phyloP scores from a whole-genome alignment of 2,797 vertebrate genomes.

The Heliangelus exortis region DNA sequence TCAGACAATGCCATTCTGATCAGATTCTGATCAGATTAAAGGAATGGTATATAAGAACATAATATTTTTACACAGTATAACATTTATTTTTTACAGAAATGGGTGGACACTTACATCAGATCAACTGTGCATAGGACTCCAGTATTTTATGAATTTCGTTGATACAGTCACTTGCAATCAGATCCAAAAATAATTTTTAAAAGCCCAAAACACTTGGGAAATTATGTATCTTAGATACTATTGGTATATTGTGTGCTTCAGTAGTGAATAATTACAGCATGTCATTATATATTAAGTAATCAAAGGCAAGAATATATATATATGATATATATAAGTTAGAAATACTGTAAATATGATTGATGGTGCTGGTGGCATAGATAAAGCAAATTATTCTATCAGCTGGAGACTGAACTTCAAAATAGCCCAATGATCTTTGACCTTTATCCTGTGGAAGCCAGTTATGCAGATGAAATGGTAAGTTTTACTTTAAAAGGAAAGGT shows the following conservation, averaged over 20 bases:
- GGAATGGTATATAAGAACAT: neutral
- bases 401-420: neutral
- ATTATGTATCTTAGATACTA: neutral
- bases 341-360: conserved; percentile 17
- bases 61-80: neutral
- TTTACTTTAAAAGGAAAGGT: neutral
- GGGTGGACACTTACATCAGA: neutral
- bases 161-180: neutral
- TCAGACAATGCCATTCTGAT: too few species aligned
- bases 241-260: neutral
- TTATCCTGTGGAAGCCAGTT: neutral
- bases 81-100: neutral
- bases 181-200: too few species aligned
- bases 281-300: conserved; percentile 19
- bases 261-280: conserved; percentile 19
- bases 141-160: neutral
- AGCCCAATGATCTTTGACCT: neutral
- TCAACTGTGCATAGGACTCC: neutral
- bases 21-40: neutral
- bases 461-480: neutral
- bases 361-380: neutral
- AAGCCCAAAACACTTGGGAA: too few species aligned
- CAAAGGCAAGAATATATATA: neutral
- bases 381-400: neutral
- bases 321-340: neutral